Evolutionary conservation across 2,113 vertebrate species (phyloP).

Genomic region (Rhodinocichla rosea): DNA sequence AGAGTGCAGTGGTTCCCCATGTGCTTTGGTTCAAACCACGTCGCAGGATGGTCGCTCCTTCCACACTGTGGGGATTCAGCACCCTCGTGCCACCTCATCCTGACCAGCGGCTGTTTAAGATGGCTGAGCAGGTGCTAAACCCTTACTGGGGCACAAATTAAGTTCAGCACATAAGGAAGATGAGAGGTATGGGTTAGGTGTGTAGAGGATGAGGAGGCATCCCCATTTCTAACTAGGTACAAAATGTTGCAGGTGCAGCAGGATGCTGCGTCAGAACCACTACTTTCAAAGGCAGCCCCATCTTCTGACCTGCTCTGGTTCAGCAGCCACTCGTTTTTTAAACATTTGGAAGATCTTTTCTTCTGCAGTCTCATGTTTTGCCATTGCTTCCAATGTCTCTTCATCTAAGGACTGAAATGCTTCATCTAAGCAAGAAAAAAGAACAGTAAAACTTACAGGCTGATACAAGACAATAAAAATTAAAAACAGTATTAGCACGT

Average conservation of each 20-base stretch:
- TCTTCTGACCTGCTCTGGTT: constrained; percentile 89
- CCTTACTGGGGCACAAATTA: not conserved
- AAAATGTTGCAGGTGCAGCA: not conserved
- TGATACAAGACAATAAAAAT: not conserved
- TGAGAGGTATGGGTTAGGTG: not conserved
- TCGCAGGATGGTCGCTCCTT: not conserved
- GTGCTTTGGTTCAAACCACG: not conserved
- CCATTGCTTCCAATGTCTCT: constrained; percentile 85
- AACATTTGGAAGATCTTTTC: constrained; percentile 84
- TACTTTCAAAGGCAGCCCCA: not conserved
- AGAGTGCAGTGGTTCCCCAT: not conserved
- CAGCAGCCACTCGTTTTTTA: constrained; percentile 79
- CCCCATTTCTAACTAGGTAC: not conserved
- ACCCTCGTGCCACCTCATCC: not conserved
- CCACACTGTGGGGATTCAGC: not conserved
- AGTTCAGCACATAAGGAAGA: not conserved
- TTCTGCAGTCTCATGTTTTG: constrained; percentile 88
- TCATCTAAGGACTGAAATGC: constrained; percentile 69
- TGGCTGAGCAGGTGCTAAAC: not conserved
- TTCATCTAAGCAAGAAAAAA: constrained; percentile 45
- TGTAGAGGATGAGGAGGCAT: not conserved
- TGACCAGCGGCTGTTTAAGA: not conserved
- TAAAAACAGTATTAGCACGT: not conserved
- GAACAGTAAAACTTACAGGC: not conserved
- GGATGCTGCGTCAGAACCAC: not conserved